Evolutionary conservation across 1,140 invertebrate species (phyloP), one percentile per base, ranked within the genome.

Genomic region (Heliothis virescens): DNA sequence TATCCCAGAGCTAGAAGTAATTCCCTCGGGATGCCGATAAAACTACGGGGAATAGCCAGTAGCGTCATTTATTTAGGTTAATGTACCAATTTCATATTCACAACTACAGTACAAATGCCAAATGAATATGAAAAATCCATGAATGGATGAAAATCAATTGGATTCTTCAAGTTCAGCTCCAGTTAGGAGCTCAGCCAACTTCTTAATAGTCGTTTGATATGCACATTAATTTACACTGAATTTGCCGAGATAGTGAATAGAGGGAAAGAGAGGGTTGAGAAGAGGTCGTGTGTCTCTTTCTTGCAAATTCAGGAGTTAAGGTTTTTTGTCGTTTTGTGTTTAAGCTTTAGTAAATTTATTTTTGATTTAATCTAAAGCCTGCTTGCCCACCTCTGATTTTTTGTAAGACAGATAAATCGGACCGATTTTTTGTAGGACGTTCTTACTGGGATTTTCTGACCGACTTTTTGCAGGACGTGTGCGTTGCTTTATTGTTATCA

Each of bases 201-300:
- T 83, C 82, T 79, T 81, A 89, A 87, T 85, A 83, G 78, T 79
- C 82, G 79, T 84, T 81, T 82, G 78, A 83, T 89, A 90, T 90
- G 88, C 84, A 86, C 89, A 90, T 90, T 89, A 86, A 90, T 90
- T 87, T 86, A 29, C 57, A 60, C 63, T 53, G 79, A 74, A 85
- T 75, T 67, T 80, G 84, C 59, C 73, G 69, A 80, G 53, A 67
- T 63, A 60, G 48, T 34, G 47, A 29, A 60, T 63, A 7, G 57
- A 72, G 16, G 18, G 48, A 67, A 18, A 67, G 41, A 4, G 34
- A 60, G 11, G 21, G 2, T 67, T n/a, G 47, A 18, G 48, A 21
- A 67, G 47, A 16, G 21, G 18, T 41, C 48, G 50, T 21, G 41
- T 21, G 67, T 71, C 18, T 18, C 52, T 69, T 69, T 21, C 65